These are phyloP conservation scores for Papilio polyxenes DNA, from an alignment of 1,140 invertebrate species.

Conservation along the genomic window DNA sequence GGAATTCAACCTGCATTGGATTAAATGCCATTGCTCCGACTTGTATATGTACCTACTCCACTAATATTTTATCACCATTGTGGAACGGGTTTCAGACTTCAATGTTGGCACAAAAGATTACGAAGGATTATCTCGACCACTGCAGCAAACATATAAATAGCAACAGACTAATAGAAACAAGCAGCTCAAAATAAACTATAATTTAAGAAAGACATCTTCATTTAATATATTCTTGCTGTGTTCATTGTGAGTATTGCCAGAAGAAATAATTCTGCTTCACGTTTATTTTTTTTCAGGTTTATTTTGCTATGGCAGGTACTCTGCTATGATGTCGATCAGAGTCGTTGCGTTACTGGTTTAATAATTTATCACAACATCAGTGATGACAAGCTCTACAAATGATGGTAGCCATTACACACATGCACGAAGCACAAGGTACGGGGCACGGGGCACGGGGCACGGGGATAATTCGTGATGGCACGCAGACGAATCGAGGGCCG, in stretches of 20 bases:
- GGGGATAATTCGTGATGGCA: slow-evolving; percentile 42
- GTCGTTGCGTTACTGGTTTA: neutral
- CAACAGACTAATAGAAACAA: neutral
- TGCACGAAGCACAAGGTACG: neutral
- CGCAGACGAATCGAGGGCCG: slow-evolving; percentile 41
- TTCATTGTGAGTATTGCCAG: too few species aligned
- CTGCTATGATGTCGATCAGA: neutral
- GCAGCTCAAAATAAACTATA: neutral
- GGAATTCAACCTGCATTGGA: slow-evolving; percentile 45
- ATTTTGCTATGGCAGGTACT: neutral
- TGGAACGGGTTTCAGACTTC: slow-evolving; percentile 3
- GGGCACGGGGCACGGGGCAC: neutral
- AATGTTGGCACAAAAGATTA: neutral
- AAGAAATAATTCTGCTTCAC: neutral
- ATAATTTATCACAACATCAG: slow-evolving; percentile 40
- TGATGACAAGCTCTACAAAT: slow-evolving; percentile 39
- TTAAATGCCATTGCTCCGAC: slow-evolving; percentile 39
- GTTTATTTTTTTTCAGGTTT: neutral
- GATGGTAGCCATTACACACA: slow-evolving; percentile 43
- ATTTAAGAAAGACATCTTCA: neutral
- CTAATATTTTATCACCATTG: slow-evolving; percentile 44
- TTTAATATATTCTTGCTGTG: too few species aligned
- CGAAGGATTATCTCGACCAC: slow-evolving; percentile 1
- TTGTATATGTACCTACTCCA: slow-evolving; percentile 32
- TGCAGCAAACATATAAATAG: neutral